A percentile compares a stretch with the other conserved stretches of the same genome.
These are phyloP conservation scores for Chloroclysta siterata DNA, from an alignment of 2,888 invertebrate species.

Conservation along the genomic window DNA sequence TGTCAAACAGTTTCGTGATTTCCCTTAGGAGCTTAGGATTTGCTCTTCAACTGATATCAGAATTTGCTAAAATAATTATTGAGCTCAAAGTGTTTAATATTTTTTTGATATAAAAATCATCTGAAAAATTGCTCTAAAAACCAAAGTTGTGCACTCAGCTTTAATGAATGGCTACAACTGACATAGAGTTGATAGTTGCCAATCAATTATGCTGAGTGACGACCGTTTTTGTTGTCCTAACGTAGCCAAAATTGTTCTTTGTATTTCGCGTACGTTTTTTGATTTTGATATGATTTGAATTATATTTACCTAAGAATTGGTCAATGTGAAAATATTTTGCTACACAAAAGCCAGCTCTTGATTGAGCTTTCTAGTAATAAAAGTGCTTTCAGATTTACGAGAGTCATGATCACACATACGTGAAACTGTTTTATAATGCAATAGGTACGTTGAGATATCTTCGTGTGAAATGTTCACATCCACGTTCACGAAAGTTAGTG, in stretches of 20 bases:
- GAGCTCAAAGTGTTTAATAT: too few relatives aligned
- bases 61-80: background rate
- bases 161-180: too few relatives aligned
- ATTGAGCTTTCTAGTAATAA: conserved; percentile 20
- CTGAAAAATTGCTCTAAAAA: background rate
- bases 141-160: too few relatives aligned
- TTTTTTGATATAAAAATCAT: background rate
- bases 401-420: conserved; percentile 14
- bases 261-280: background rate
- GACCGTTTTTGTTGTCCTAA: too few relatives aligned
- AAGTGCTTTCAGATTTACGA: conserved; percentile 20
- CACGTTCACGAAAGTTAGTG: background rate
- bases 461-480: background rate
- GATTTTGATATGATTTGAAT: background rate
- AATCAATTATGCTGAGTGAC: too few relatives aligned
- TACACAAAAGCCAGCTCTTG: conserved; percentile 14
- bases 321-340: background rate
- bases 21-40: background rate
- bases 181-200: too few relatives aligned
- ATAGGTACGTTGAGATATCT: background rate
- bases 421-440: conserved; percentile 17
- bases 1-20: conserved; percentile 15
- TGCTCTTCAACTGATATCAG: background rate
- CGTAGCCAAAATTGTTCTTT: too few relatives aligned
- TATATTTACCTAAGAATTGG: background rate